A percentile compares a stretch with the other conserved stretches of the same genome.
Conservation (phyloP, 2,888 invertebrate genomes). For the Brenthis daphne region DNA sequence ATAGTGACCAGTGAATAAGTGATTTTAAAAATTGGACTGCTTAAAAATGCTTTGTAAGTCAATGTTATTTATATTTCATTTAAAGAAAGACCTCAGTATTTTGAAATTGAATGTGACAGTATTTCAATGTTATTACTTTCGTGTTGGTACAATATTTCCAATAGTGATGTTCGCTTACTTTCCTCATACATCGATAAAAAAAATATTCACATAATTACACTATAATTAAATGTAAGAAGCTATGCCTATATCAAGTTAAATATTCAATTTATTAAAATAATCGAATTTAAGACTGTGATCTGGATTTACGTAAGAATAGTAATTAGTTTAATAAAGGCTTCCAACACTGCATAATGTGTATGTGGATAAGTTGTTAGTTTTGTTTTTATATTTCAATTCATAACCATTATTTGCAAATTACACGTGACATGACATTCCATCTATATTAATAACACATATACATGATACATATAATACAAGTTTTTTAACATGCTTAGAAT, state of each 20-base stretch:
- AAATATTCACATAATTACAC: neutral
- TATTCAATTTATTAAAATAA: too few relatives aligned
- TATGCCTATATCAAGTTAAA: neutral
- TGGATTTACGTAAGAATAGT: too few relatives aligned
- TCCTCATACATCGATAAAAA: neutral
- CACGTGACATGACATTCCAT: too few relatives aligned
- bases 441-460: too few relatives aligned
- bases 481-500: too few relatives aligned
- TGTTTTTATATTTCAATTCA: too few relatives aligned
- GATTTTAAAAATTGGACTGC: neutral
- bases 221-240: neutral
- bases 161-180: slow-evolving; percentile 17
- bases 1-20: slow-evolving; percentile 4
- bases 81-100: neutral
- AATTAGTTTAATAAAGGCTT: too few relatives aligned
- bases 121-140: neutral
- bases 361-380: too few relatives aligned
- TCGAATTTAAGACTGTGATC: too few relatives aligned
- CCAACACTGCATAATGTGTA: too few relatives aligned
- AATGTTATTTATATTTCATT: neutral
- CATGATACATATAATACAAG: too few relatives aligned
- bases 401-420: too few relatives aligned
- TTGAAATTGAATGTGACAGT: neutral
- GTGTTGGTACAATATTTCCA: neutral
- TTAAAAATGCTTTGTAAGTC: slow-evolving; percentile 1